These are phyloP conservation scores for Drosophila vallismaia DNA, from an alignment of 2,888 invertebrate genomes.

Conservation along the genomic window DNA sequence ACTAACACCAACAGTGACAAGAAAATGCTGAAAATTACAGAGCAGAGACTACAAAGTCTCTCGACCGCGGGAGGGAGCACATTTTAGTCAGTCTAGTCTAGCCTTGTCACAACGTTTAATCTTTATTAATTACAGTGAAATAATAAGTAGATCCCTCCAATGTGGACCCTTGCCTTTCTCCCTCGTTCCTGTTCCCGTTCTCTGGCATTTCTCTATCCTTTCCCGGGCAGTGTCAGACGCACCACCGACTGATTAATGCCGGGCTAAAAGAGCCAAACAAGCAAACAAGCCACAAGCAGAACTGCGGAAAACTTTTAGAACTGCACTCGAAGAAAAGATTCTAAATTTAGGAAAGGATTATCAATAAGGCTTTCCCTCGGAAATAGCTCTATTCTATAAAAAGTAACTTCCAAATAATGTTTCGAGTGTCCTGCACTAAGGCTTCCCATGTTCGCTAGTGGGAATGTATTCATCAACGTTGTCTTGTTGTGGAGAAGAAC, in stretches of 20 bases:
- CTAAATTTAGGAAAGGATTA: background rate
- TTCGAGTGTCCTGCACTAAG: background rate
- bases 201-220: conserved; percentile 15
- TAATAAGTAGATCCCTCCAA: conserved; percentile 65
- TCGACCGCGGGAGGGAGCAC: background rate
- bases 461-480: conserved; percentile 69
- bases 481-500: conserved; percentile 48
- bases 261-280: conserved; percentile 60
- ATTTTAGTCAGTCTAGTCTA: conserved; percentile 51
- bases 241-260: conserved; percentile 64
- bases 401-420: background rate
- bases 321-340: conserved; percentile 18
- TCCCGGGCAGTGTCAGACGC: conserved; percentile 45
- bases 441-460: conserved; percentile 27
- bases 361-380: too few species aligned
- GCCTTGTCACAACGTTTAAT: conserved; percentile 80
- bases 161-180: conserved; percentile 22
- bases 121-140: conserved; percentile 82
- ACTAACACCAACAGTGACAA: conserved; percentile 14
- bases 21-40: conserved; percentile 59
- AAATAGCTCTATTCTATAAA: background rate
- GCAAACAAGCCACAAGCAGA: conserved; percentile 74
- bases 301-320: conserved; percentile 48
- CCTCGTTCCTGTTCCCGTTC: background rate
- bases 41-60: conserved; percentile 54